Conservation (phyloP, 2,797 vertebrate genomes). For the Phalanger gymnotis region DNA sequence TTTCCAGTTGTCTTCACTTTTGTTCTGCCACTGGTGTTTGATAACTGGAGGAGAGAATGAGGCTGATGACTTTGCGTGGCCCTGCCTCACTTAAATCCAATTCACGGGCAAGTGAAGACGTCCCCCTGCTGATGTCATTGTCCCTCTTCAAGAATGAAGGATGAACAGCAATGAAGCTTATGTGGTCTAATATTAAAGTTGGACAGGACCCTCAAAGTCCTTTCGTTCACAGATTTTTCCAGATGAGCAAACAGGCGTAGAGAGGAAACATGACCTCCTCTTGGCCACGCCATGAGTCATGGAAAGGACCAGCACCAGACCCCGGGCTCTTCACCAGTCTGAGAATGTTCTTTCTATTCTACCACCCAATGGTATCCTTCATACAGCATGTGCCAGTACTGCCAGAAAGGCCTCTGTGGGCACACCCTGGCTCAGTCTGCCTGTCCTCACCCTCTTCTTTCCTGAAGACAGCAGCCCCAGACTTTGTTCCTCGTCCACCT, state of each 20-base stretch:
- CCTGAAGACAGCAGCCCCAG: not conserved
- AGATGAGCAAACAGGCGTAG: not conserved
- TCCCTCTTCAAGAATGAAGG: not conserved
- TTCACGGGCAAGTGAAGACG: not conserved
- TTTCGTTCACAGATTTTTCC: not conserved
- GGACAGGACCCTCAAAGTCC: not conserved
- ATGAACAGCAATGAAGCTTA: not conserved
- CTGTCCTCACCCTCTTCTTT: not conserved
- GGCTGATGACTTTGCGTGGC: not conserved
- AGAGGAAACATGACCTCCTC: not conserved
- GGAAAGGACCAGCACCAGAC: not conserved
- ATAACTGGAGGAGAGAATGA: not conserved
- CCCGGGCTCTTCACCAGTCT: not conserved
- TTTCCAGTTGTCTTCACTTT: not conserved
- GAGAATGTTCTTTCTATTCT: not conserved
- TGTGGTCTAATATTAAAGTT: not conserved
- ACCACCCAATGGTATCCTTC: not conserved
- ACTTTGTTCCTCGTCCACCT: not conserved
- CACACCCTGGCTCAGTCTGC: not conserved
- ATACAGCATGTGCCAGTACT: not conserved
- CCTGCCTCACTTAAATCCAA: not conserved
- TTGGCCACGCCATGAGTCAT: not conserved
- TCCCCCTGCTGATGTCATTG: not conserved
- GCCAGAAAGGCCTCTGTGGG: not conserved
- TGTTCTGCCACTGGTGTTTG: not conserved